Conservation (phyloP, 2,113 vertebrate species). For the Asarcornis scutulata region DNA sequence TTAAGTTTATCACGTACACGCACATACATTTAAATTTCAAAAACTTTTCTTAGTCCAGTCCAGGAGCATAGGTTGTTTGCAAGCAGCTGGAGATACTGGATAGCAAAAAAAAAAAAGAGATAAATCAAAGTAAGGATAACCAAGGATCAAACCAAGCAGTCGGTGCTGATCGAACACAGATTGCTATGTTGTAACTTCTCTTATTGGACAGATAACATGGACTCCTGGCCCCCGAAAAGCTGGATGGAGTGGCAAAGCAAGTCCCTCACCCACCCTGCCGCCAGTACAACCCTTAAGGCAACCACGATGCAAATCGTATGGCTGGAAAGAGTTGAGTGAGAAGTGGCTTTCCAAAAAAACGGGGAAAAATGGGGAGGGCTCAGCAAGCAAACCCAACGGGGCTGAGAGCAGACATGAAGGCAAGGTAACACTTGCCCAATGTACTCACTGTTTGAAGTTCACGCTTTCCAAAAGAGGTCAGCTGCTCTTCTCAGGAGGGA, state of each 20-base stretch:
- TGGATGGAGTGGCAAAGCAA: neutral
- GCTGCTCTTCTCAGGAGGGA: neutral
- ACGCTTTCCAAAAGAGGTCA: neutral
- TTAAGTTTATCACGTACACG: neutral
- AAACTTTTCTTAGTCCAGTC: neutral
- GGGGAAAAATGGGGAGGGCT: neutral
- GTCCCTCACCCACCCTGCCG: neutral
- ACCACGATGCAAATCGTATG: neutral
- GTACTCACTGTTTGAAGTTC: neutral
- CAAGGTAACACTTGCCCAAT: neutral
- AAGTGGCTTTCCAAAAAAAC: neutral
- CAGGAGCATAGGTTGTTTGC: neutral
- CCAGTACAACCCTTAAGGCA: neutral
- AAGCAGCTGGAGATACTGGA: neutral
- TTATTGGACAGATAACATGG: neutral
- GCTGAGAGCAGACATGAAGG: neutral
- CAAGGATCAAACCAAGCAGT: neutral
- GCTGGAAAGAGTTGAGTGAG: neutral
- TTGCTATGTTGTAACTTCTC: neutral
- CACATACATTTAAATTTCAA: neutral
- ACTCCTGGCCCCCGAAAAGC: neutral
- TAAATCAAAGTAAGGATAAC: neutral
- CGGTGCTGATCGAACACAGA: neutral
- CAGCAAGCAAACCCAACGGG: neutral
- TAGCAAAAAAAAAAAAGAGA: neutral